Evolutionary conservation across 2,113 vertebrate genomes (phyloP).

Genomic region (Osmerus eperlanus): DNA sequence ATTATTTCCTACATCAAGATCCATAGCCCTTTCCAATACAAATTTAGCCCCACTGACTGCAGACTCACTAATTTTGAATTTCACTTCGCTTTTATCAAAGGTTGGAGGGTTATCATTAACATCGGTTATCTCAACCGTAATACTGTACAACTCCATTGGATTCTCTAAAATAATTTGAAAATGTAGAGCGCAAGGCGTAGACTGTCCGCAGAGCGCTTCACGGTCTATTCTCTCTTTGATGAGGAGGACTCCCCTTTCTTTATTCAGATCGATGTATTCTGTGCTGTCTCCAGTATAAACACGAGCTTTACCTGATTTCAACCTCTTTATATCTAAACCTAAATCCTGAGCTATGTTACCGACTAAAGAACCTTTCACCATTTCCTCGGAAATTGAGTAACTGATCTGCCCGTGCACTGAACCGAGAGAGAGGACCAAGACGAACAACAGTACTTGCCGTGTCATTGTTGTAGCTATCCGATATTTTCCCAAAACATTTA

Average conservation of each 20-base stretch:
- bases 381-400: conserved; percentile 8
- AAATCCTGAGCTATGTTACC: conserved; percentile 11
- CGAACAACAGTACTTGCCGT: conserved; percentile 9
- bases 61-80: background rate
- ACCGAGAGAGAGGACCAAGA: conserved; percentile 4
- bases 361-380: conserved; percentile 1
- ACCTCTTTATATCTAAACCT: conserved; percentile 3
- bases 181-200: background rate
- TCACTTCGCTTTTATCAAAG: background rate
- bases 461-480: background rate
- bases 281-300: conserved; percentile 4
- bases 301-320: conserved; percentile 12
- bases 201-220: background rate
- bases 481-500: background rate
- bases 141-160: background rate
- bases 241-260: conserved; percentile 5
- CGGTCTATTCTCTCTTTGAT: conserved; percentile 12
- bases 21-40: conserved; percentile 3
- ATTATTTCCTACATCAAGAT: conserved; percentile 17
- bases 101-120: conserved; percentile 9
- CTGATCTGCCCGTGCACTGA: background rate
- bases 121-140: background rate
- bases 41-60: conserved; percentile 1
- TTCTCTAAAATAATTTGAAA: conserved; percentile 6
- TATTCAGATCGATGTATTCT: conserved; percentile 10